Conservation (phyloP, 2,888 invertebrate genomes). For the Lasioglossum vierecki region DNA sequence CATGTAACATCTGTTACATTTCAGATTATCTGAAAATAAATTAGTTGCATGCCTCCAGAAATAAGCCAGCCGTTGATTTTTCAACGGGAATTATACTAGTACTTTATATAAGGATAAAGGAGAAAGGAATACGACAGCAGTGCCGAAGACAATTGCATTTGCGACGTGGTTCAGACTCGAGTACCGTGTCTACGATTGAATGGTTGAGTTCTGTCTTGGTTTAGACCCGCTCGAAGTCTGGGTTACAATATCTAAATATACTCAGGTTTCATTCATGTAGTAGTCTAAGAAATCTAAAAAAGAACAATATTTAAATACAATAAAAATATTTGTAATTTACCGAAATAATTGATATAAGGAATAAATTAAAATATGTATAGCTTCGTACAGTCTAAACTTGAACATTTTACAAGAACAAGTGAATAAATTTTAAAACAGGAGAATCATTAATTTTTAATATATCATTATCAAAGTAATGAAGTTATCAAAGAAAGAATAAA, state of each 20-base stretch:
- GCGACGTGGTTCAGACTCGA: background rate
- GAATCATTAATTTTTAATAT: background rate
- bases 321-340: background rate
- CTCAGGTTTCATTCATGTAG: background rate
- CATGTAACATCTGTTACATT: background rate
- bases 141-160: slow-evolving; percentile 1
- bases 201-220: background rate
- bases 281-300: background rate
- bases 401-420: background rate
- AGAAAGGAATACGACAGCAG: background rate
- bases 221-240: background rate
- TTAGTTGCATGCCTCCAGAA: too few relatives aligned
- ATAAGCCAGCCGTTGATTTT: too few relatives aligned
- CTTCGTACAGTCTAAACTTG: background rate
- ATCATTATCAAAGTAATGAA: background rate
- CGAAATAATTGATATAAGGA: background rate
- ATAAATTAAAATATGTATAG: background rate
- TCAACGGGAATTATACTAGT: too few relatives aligned
- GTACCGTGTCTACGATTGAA: background rate
- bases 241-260: background rate
- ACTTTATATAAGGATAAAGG: background rate
- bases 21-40: background rate
- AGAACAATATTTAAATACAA: background rate
- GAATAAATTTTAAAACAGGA: background rate
- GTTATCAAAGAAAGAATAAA: background rate